Base-by-base conservation (phyloP, 2,888 invertebrate species). In the Nemotelus nigrinus region DNA sequence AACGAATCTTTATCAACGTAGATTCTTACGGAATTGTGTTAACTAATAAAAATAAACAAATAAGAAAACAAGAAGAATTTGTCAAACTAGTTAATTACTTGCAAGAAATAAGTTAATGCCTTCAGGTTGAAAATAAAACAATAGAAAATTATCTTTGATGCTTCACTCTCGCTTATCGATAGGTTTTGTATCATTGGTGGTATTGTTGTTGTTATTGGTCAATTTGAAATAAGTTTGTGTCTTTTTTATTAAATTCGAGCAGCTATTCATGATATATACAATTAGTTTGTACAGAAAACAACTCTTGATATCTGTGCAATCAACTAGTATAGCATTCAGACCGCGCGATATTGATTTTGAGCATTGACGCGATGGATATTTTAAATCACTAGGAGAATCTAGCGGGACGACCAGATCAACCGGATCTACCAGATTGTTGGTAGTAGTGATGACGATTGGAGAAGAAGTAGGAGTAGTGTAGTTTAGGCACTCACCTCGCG, bases 401-500 rank as follows among this genome's bases (percentile, higher is more conserved):
- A 58, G 4, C 10, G 4, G 25, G 25, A 25, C 25, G 25, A 25
- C 25, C 25, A 25, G 25, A 25, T 25, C 25, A 25, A 25, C 25
- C 25, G 58, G 50, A 25, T 39, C 68, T 68, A 68, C 68, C 50
- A 53, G 4, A 10, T n/a, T 50, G n/a, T 43, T 44, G 45, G 65
- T 45, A 47, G 65, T 44, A 10, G 45, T 3, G 25, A 47, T 41
- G 47, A 47, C 10, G 25, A 47, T 47, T 8, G 63, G 7, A 63
- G 68, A 39, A 65, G 65, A n/a, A 71, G 55, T 44, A 7, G 71
- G 43, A 64, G 64, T 41, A 64, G 8, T 64, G 47, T 8, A 47
- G 41, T 3, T 43, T 25, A 43, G 39, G 8, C 82, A 87, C 87
- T 87, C 85, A 92, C 92, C 91, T 90, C 89, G 88, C 79, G 91